Conservation (phyloP, 2,888 invertebrate genomes). For the Acrocyrtus sp. region DNA sequence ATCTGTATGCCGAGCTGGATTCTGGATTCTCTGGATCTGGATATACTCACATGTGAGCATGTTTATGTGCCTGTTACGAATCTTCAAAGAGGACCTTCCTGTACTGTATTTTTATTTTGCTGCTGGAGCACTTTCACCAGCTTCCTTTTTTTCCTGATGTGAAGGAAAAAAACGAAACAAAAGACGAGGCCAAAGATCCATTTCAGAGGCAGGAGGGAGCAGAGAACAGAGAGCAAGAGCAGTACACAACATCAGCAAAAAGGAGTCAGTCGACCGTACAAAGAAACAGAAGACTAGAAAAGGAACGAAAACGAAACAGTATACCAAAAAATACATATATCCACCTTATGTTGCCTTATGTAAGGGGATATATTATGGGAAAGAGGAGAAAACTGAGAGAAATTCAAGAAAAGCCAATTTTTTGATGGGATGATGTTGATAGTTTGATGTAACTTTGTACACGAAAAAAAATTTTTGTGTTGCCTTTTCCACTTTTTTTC, state of each 20-base stretch:
- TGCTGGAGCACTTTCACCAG: neutral
- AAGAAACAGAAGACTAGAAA: no score
- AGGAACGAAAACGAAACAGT: neutral
- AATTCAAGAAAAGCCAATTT: slow-evolving; percentile 33
- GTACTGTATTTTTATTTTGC: neutral
- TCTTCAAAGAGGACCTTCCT: no score
- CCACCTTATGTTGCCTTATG: neutral
- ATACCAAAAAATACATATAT: neutral
- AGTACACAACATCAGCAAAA: neutral
- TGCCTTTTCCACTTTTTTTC: no score
- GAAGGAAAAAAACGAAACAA: no score
- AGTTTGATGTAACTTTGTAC: no score
- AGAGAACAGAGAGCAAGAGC: no score
- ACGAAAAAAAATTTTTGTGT: no score
- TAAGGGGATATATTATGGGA: neutral
- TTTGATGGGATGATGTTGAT: slow-evolving; percentile 26
- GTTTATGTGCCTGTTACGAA: neutral
- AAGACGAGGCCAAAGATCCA: neutral
- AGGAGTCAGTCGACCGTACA: neutral
- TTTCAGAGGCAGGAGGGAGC: no score
- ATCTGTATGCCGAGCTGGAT: no score
- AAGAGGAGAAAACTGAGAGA: slow-evolving; percentile 1
- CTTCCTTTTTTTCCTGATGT: neutral
- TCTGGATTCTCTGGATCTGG: no score
- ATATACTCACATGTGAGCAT: no score